These are phyloP conservation scores for Axea sp. DNA, from an alignment of 2,888 invertebrate genomes.

Conservation along the genomic window DNA sequence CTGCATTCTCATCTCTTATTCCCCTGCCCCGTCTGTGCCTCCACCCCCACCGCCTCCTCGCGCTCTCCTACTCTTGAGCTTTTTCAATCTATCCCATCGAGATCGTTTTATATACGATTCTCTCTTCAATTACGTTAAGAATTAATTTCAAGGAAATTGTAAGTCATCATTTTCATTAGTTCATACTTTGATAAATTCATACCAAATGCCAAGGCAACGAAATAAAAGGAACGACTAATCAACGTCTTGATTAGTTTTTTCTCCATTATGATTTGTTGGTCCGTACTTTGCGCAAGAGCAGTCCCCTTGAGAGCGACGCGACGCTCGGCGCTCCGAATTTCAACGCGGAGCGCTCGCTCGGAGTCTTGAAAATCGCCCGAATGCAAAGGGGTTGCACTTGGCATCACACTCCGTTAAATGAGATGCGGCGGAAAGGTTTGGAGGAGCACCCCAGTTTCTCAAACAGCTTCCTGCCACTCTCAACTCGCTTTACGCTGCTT, in stretches of 20 bases:
- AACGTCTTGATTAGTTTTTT: too few species aligned
- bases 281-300: too few species aligned
- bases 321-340: too few species aligned
- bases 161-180: conserved; percentile 1
- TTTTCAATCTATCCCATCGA: conserved; percentile 35
- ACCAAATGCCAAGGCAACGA: background rate
- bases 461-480: conserved; percentile 60
- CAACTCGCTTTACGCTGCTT: conserved; percentile 73
- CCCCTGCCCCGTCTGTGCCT: conserved; percentile 10
- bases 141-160: conserved; percentile 20
- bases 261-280: too few species aligned
- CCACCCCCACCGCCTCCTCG: conserved; percentile 12
- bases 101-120: conserved; percentile 34
- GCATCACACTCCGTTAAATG: conserved; percentile 55
- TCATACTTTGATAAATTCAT: background rate
- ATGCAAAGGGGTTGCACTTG: conserved; percentile 61
- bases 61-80: conserved; percentile 20
- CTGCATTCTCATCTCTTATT: conserved; percentile 55
- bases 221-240: too few species aligned
- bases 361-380: too few species aligned
- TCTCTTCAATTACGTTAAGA: conserved; percentile 29
- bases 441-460: conserved; percentile 67
- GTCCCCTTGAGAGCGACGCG: too few species aligned
- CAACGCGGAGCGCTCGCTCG: too few species aligned
- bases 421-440: conserved; percentile 67